Percentiles rank a stretch among this genome's conserved stretches.
Conservation (phyloP, 2,888 invertebrate genomes). For the Melipona beecheii region DNA sequence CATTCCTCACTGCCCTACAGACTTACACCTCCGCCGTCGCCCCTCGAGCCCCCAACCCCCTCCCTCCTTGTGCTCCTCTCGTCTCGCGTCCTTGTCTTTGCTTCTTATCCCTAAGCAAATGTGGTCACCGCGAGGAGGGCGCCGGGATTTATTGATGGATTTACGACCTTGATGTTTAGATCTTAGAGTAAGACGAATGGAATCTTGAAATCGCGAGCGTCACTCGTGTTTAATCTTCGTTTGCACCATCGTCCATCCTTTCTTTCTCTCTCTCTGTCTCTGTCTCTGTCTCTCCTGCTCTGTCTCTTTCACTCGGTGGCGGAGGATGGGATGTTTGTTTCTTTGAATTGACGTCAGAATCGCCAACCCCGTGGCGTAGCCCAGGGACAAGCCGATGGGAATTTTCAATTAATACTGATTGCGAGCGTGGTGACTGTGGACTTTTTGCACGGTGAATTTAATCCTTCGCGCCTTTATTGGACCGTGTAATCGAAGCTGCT, state of each 20-base stretch:
- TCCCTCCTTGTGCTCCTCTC: no score
- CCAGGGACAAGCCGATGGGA: not conserved
- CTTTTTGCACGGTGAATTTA: slow-evolving; percentile 46
- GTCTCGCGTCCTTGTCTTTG: slow-evolving; percentile 79
- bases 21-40: slow-evolving; percentile 76
- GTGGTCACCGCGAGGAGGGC: slow-evolving; percentile 77
- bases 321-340: slow-evolving; percentile 43
- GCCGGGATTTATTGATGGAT: slow-evolving; percentile 82
- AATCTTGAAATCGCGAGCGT: slow-evolving; percentile 69
- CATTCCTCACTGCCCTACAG: slow-evolving; percentile 82
- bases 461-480: slow-evolving; percentile 36
- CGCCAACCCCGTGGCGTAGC: not conserved
- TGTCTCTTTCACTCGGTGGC: not conserved
- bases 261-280: not conserved
- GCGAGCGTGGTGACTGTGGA: slow-evolving; percentile 36
- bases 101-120: slow-evolving; percentile 82
- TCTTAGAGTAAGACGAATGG: slow-evolving; percentile 71
- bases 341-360: slow-evolving; percentile 35
- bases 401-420: slow-evolving; percentile 55
- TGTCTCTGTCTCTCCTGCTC: not conserved
- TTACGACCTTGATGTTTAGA: slow-evolving; percentile 76
- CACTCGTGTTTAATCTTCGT: slow-evolving; percentile 63
- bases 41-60: not conserved
- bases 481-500: slow-evolving; percentile 30
- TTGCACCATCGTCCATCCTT: slow-evolving; percentile 6